A percentile compares a stretch with the other conserved stretches of the same genome.
Conservation (phyloP, 2,113 vertebrate genomes). For the Theristicus caerulescens region DNA sequence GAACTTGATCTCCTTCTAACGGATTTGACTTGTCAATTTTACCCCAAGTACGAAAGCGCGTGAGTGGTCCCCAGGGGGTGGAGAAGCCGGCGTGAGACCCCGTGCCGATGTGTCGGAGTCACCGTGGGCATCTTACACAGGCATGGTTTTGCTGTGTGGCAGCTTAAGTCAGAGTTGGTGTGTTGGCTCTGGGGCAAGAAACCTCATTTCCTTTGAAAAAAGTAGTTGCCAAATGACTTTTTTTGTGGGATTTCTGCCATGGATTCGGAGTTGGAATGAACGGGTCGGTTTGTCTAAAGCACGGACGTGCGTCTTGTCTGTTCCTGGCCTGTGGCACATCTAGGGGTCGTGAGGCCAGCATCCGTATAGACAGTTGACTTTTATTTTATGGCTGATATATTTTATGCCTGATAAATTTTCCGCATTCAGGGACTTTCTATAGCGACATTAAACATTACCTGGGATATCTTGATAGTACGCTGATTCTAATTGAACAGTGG, state of each 20-base stretch:
- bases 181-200: background rate
- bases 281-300: background rate
- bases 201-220: background rate
- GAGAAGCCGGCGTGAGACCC: background rate
- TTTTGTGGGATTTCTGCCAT: background rate
- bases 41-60: too few relatives aligned
- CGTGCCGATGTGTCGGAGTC: background rate
- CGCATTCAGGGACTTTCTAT: background rate
- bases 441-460: background rate
- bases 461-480: background rate
- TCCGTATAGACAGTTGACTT: background rate
- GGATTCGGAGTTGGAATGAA: background rate
- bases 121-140: rapidly evolving
- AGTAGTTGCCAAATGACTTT: background rate
- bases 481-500: background rate
- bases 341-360: background rate
- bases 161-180: background rate
- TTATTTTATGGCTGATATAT: background rate
- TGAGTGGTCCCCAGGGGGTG: background rate
- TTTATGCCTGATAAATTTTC: background rate
- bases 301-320: rapidly evolving
- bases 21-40: background rate
- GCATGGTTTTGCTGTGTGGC: background rate
- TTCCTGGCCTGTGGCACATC: background rate
- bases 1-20: background rate